Evolutionary conservation across 1,140 invertebrate species (phyloP).

Genomic region (Papilio dardanus): DNA sequence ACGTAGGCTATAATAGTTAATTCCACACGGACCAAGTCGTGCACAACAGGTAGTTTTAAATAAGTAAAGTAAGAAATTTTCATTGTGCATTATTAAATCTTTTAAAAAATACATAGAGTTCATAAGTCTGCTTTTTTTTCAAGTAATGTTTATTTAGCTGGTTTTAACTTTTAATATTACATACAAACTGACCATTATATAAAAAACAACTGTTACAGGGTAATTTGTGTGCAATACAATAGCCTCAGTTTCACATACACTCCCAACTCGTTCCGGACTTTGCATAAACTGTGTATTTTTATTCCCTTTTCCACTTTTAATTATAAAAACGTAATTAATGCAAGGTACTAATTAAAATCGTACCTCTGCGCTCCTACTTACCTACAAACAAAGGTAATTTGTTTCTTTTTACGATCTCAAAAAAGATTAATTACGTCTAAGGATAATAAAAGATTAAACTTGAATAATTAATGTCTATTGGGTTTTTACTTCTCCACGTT

Average conservation of each 20-base stretch:
- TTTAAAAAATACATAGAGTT: background rate
- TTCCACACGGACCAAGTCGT: too few relatives aligned
- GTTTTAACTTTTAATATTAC: background rate
- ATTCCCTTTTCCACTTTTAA: slow-evolving; percentile 36
- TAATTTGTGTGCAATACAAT: slow-evolving; percentile 24
- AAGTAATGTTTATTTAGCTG: background rate
- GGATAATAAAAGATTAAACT: slow-evolving; percentile 32
- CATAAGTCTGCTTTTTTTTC: background rate
- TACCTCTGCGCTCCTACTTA: slow-evolving; percentile 31
- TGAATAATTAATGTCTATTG: slow-evolving; percentile 16
- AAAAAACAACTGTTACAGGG: background rate
- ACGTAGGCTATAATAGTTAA: too few relatives aligned
- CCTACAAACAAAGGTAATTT: slow-evolving; percentile 33
- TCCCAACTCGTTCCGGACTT: slow-evolving; percentile 29
- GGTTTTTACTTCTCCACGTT: background rate
- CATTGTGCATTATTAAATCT: too few relatives aligned
- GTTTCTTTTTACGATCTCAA: slow-evolving; percentile 28
- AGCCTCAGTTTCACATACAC: background rate
- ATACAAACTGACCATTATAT: slow-evolving; percentile 10
- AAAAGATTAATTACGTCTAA: slow-evolving; percentile 31
- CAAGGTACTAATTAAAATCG: slow-evolving; percentile 38
- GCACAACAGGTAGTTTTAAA: too few relatives aligned
- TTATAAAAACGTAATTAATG: slow-evolving; percentile 37
- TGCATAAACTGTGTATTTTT: slow-evolving; percentile 35
- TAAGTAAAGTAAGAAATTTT: too few relatives aligned